Evolutionary conservation across 2,797 vertebrate genomes (phyloP), one percentile per base, ranked within the genome.

Genomic region (Hypotaenidia philippensis): DNA sequence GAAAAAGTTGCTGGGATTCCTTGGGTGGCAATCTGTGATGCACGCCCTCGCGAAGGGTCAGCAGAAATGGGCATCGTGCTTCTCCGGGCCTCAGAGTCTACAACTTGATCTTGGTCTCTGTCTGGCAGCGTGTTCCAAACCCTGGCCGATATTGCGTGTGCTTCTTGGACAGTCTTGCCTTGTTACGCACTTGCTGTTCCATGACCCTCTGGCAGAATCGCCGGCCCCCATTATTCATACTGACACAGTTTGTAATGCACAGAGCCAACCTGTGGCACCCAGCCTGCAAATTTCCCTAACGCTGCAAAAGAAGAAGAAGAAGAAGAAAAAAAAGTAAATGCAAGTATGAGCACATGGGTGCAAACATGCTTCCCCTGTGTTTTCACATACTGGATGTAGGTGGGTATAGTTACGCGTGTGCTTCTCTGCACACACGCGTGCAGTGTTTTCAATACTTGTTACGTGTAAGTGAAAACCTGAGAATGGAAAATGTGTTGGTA

Each of bases 211-310:
- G 97, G 97, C 97, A 97, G 83, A 56, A 75, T 94, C 0, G 6
- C 93, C 68, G 68, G 92, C 92, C 89, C 85, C 96, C 94, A 95
- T 97, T 97, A 97, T 94, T 97, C 97, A 97, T 96, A 36, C 90
- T 97, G 97, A 97, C 97, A 86, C 2, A 1, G 90, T 94, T 81
- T 1, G 5, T 66, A 91, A 83, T 8, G 53, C 45, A 10, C 79
- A 45, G 94, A 96, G 95, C 94, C 94, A 96, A 92, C 95, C 94
- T 95, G 92, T 27, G 10, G 93, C 88, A 94, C 72, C 90, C 88
- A 92, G 91, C 93, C 95, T 90, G 77, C 68, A 89, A 18, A 86
- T 59, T 53, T 85, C 88, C 87, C 91, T 29, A 29, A 59, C 89
- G 87, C 83, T 94, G 76, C 53, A 60, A 53, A 75, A 84, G 32